Conservation (phyloP, 2,888 invertebrate genomes). For the Troides oblongomaculatus region DNA sequence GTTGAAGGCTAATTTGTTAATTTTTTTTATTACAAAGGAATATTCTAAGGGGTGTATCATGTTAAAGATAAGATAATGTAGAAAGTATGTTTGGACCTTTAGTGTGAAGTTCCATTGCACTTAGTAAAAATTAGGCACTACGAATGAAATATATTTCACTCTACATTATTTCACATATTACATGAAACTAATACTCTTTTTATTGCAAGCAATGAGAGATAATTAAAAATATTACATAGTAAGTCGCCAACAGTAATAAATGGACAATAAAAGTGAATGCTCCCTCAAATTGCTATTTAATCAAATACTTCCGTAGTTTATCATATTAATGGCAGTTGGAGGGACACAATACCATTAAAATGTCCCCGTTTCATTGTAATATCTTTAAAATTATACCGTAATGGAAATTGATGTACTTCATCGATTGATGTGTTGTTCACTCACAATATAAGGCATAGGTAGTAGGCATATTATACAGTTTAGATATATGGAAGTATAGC, state of each 20-base stretch:
- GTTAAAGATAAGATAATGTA: too few species aligned
- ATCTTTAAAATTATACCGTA: background rate
- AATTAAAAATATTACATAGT: background rate
- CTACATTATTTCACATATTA: too few species aligned
- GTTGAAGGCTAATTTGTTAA: too few species aligned
- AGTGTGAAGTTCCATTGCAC: too few species aligned
- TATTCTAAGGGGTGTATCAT: too few species aligned
- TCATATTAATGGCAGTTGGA: background rate
- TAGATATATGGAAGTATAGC: too few species aligned
- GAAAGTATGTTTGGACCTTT: too few species aligned
- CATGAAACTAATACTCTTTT: too few species aligned
- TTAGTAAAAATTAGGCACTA: too few species aligned
- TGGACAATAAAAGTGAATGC: background rate
- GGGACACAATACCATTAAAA: slow-evolving; percentile 9
- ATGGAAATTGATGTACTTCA: background rate
- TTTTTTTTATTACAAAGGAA: too few species aligned
- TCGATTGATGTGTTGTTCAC: background rate
- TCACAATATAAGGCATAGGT: background rate
- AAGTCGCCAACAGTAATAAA: background rate
- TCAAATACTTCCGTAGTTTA: slow-evolving; percentile 13
- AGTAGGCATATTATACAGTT: too few species aligned
- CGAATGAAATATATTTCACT: too few species aligned
- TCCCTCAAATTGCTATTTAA: slow-evolving; percentile 12
- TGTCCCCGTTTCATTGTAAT: background rate
- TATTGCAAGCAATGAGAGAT: background rate